Base-by-base conservation (phyloP, 2,888 invertebrate genomes). In the Drosophila aldrichi region DNA sequence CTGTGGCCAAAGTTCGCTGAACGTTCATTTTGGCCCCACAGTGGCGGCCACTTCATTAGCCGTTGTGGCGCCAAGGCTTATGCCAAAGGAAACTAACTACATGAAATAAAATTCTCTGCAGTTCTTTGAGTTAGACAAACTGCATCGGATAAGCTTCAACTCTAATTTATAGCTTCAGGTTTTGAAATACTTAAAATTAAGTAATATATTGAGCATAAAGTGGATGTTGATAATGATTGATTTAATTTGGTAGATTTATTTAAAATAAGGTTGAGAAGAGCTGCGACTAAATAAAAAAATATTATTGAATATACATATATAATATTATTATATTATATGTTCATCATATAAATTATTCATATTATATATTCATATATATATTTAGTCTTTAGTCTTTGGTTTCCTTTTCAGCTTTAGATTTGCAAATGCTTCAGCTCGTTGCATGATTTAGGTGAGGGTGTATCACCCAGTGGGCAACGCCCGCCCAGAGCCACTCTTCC, bases 41-140 rank as follows among this genome's bases (percentile, higher is more conserved):
- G 49, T 54, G 65, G 61, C 78, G 55, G 36, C 68, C 70, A 79
- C 85, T 81, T 88, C 85, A 81, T 81, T 81, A 81, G 88, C 36
- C 77, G 20, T 16, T 48, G 32, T 40, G 68, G 75, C 74, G 62
- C 75, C 63, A 56, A 34, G 18, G 29, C 46, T 61, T 70, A 34
- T 22, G 32, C 36, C 18, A 22, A 36, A 44, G 61, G 20, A 7
- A 32, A 40, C 43, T 32, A 32, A 40, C 43, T 32, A 40, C 41
- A 43, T 40, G 9, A 40, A 54, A 25, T 38, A n/a, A 36, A 40
- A 43, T 41, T 43, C 29, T 12, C 52, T 49, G 22, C 22, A 55
- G 18, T 22, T 12, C 22, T n/a, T 63, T 40, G 44, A 43, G n/a
- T 7, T 16, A 10, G 36, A 40, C 58, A 62, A 62, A 25, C 41